Conservation (phyloP, 2,888 invertebrate genomes). For the Apotomis betuletana region DNA sequence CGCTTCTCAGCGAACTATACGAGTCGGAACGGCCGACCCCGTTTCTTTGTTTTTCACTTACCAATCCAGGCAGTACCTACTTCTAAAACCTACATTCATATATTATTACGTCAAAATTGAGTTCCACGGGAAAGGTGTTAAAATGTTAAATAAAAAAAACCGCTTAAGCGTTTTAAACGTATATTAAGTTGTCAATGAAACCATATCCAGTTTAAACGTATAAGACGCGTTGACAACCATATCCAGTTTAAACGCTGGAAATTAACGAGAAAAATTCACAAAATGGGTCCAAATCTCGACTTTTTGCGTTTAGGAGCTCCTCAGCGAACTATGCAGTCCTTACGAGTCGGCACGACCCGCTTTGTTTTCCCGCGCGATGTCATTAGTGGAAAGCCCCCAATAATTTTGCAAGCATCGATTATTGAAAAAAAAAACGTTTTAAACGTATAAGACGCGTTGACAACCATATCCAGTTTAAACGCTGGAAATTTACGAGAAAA, state of each 20-base stretch:
- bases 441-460: no score
- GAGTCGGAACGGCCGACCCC: conserved; percentile 35
- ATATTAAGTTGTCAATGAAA: no score
- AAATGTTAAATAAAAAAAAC: no score
- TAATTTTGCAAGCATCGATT: no score
- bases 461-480: no score
- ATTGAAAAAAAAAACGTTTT: no score
- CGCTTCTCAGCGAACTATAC: conserved; percentile 33
- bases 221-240: no score
- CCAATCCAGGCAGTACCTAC: conserved; percentile 46
- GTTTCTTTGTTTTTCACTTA: conserved; percentile 80
- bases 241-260: background rate
- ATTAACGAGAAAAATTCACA: conserved; percentile 22
- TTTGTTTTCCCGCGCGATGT: conserved; percentile 79
- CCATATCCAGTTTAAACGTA: no score
- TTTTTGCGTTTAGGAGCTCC: conserved; percentile 39
- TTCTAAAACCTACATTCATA: no score
- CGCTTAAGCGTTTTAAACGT: no score
- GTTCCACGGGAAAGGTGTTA: no score
- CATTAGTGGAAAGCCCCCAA: conserved; percentile 78
- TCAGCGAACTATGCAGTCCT: conserved; percentile 30
- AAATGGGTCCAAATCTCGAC: conserved; percentile 28
- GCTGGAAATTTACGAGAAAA: conserved; percentile 25
- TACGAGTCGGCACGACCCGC: conserved; percentile 48
- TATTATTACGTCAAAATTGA: no score